Evolutionary conservation across 2,113 vertebrate genomes (phyloP), one percentile per base, ranked within the genome.

Genomic region (Ondatra zibethicus): DNA sequence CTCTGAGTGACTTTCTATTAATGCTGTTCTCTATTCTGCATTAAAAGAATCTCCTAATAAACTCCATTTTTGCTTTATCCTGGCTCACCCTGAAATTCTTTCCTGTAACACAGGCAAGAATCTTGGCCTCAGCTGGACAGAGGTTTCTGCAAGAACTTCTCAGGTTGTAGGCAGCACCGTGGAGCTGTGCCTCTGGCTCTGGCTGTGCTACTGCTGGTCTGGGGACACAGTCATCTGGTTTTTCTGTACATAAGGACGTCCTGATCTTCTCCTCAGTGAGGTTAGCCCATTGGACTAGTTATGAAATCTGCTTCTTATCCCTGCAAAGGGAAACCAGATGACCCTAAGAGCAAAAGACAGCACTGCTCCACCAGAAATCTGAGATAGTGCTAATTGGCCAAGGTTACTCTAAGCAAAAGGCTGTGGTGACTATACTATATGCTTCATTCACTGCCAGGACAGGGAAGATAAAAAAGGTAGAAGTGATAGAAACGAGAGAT

Each of bases 391-490:
- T 87, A 42, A 61, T 63, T 27, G 39, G 45, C 61, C 55, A 27
- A 88, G 52, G 82, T 63, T 70, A 78, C 8, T 8, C 33, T 39
- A 5, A 88, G 9, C 45, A 47, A 89, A 97, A 93, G 89, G 31
- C 63, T 92, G 2, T 81, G 52, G 17, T 68, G 39, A 96, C 42
- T 3, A 8, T 13, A 96, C 42, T 3, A 8, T 13, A 42, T 75
- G 68, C 7, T 91, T 96, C 92, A 78, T 31, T 97, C 39, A 36
- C 14, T 68, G 42, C 31, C 63, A 47, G 86, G 29, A 50, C 61
- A 11, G 88, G 68, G 89, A 63, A 4, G 95, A 91, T 65, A 94
- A 94, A 94, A 94, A 95, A 96, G 90, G 78, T 52, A 52, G 14
- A 94, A 73, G 68, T 21, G 72, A 27, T 77, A 52, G 42, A 89